phyloP scores from a whole-genome alignment of 2,797 vertebrate genomes.

The Arctocebus calabarensis region DNA sequence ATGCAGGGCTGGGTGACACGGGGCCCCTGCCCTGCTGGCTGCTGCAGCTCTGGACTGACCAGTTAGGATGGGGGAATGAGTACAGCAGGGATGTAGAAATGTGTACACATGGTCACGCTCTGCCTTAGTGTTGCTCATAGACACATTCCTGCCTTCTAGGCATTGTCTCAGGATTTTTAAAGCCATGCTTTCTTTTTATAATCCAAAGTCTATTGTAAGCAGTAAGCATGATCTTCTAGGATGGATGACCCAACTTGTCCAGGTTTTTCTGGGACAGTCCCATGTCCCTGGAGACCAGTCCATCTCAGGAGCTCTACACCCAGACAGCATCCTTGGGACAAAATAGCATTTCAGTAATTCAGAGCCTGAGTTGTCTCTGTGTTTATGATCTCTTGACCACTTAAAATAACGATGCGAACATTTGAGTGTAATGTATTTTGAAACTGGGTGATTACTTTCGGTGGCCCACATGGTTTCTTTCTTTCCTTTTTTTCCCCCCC shows the following conservation, averaged over 20 bases:
- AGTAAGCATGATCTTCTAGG: not conserved
- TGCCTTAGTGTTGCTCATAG: not conserved
- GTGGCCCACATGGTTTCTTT: too few relatives aligned
- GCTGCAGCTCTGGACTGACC: not conserved
- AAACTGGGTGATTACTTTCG: not conserved
- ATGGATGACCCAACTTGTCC: not conserved
- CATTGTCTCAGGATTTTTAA: not conserved
- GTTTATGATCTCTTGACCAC: not conserved
- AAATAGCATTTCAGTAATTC: not conserved
- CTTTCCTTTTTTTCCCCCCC: too few relatives aligned
- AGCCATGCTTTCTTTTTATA: not conserved
- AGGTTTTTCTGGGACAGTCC: not conserved
- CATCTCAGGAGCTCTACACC: not conserved
- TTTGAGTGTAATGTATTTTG: not conserved
- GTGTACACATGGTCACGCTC: not conserved
- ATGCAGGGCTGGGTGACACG: rapidly evolving
- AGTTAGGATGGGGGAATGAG: not conserved
- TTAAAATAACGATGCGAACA: too few relatives aligned
- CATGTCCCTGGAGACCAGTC: not conserved
- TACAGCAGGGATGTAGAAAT: not conserved
- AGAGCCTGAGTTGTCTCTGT: not conserved
- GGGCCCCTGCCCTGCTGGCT: rapidly evolving
- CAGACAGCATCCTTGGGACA: not conserved
- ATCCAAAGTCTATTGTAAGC: not conserved
- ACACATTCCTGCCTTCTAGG: not conserved